Evolutionary conservation across 2,797 vertebrate species (phyloP), one percentile per base, ranked within the genome.

Genomic region (Sarcophilus harrisii): DNA sequence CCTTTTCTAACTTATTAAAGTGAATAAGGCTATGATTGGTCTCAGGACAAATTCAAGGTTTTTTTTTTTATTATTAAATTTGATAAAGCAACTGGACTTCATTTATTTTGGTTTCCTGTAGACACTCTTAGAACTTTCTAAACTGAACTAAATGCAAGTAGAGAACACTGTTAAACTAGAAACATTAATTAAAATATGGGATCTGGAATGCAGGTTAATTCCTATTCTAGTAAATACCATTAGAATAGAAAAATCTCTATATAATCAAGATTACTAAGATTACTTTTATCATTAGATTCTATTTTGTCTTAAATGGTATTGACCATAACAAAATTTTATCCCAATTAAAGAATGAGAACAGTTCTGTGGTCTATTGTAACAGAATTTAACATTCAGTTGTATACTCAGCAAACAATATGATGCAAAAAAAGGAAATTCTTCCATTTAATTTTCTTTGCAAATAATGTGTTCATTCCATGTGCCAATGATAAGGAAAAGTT

Each of bases 131-230:
- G 73, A 5, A 32, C 9, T 96, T 13, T 95, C 96, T 27, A 96
- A 97, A 92, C 92, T 97, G 93, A 95, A 90, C 96, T 95, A 89
- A 38, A 73, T 60, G 4, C 90, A 95, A 60, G 49, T 93, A 94
- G 38, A 93, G 91, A 91, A 9, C 66, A 28, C 1, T 93, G 8
- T 95, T 81, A 92, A 59, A 90, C 90, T 91, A 93, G 66, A 96
- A 96, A 94, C 89, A 16, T 66, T 93, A 94, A 94, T 91, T 38
- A 14, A n/a, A 90, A 32, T 95, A 97, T 95, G 0, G 89, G 93
- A 94, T 93, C 27, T 93, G 94, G 52, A 95, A 55, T 93, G 90
- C 94, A 95, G 62, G 28, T 29, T 94, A 94, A 90, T 30, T 95
- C 1, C 38, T 27, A 90, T 93, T 96, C 96, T 62, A 96, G 94